Percentiles rank a stretch among this genome's conserved stretches.
phyloP scores from a whole-genome alignment of 2,113 vertebrate genomes.

The Psophia crepitans region DNA sequence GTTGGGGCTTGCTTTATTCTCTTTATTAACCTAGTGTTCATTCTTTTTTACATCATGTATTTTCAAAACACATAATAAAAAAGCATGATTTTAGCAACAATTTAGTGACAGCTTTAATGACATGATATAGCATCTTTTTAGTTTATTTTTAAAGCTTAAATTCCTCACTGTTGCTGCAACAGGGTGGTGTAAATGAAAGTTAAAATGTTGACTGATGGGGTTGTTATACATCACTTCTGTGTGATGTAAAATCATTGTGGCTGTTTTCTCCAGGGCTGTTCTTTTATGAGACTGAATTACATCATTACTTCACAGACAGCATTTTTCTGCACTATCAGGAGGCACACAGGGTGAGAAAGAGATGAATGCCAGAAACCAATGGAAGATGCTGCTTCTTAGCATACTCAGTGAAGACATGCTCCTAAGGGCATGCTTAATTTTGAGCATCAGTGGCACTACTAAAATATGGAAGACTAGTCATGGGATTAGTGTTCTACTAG shows the following conservation, averaged over 20 bases:
- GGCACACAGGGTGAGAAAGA: not conserved
- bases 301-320: slow-evolving; percentile 19
- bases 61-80: not conserved
- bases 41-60: not conserved
- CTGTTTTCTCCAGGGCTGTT: slow-evolving; percentile 5
- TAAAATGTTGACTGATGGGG: not conserved
- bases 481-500: not conserved
- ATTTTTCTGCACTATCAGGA: slow-evolving; percentile 32
- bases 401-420: not conserved
- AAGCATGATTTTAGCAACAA: not conserved
- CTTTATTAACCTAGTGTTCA: not conserved
- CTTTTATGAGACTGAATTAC: slow-evolving; percentile 23
- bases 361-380: not conserved
- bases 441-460: not conserved
- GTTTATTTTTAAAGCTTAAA: slow-evolving; percentile 6
- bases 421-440: slow-evolving; percentile 8
- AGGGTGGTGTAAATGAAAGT: not conserved
- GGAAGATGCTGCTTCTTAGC: not conserved
- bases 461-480: not conserved
- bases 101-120: not conserved
- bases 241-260: not conserved
- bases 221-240: not conserved
- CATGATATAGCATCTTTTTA: not conserved
- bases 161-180: not conserved
- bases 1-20: not conserved